phyloP scores from a whole-genome alignment of 2,113 vertebrate species.

The Rhea pennata region DNA sequence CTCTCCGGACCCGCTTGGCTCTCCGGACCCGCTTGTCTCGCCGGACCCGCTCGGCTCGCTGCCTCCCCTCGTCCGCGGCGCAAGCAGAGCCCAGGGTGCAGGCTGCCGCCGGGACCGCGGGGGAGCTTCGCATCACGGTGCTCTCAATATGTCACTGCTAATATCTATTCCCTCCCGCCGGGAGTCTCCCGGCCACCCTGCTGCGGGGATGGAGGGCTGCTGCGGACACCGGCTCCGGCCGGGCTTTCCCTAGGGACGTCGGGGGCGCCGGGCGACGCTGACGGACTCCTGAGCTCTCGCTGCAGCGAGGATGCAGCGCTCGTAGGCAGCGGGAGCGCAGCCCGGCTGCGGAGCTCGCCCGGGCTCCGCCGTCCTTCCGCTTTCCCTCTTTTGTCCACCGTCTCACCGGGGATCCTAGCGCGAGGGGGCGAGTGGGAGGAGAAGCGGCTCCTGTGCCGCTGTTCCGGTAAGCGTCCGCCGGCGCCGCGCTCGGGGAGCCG shows the following conservation, averaged over 20 bases:
- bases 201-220: background rate
- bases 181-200: background rate
- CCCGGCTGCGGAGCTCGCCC: background rate
- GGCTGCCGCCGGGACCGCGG: background rate
- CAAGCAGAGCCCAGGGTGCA: background rate
- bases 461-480: background rate
- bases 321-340: background rate
- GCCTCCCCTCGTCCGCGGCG: background rate
- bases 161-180: background rate
- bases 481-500: fast-evolving
- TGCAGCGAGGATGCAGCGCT: constrained; percentile 6
- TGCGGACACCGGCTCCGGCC: background rate
- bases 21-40: background rate
- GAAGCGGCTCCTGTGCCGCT: too few relatives aligned
- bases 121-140: background rate
- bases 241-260: too few relatives aligned
- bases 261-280: background rate
- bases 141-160: background rate
- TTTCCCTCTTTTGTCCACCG: background rate
- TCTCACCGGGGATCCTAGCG: background rate
- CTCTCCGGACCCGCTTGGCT: too few relatives aligned
- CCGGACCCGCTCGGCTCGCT: background rate
- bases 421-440: background rate
- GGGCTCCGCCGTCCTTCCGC: background rate
- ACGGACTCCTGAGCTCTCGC: background rate